Conservation (phyloP, 2,888 invertebrate species). For the Zygaena filipendulae region DNA sequence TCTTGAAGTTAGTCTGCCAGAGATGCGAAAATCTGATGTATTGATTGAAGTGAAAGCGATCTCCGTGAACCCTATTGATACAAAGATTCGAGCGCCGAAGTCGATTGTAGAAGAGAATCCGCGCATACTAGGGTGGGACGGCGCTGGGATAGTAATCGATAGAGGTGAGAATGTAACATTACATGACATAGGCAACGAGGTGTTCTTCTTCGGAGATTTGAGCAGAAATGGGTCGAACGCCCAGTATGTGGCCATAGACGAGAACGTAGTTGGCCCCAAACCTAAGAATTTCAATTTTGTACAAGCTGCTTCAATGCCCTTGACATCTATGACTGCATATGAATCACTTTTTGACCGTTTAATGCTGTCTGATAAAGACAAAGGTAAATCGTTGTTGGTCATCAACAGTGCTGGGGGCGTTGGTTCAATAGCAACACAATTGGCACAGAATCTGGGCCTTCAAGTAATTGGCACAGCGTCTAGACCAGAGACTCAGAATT, state of each 20-base stretch:
- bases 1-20: conserved; percentile 39
- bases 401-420: conserved; percentile 57
- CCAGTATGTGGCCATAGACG: conserved; percentile 41
- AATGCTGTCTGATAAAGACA: conserved; percentile 40
- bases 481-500: conserved; percentile 35
- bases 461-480: conserved; percentile 54
- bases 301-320: conserved; percentile 53
- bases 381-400: conserved; percentile 40
- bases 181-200: conserved; percentile 46
- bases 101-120: conserved; percentile 32
- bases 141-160: conserved; percentile 41
- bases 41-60: conserved; percentile 50
- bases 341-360: conserved; percentile 45
- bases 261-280: conserved; percentile 38
- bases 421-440: conserved; percentile 46
- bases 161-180: conserved; percentile 32
- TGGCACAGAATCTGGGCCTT: conserved; percentile 41
- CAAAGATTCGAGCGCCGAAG: conserved; percentile 46
- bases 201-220: conserved; percentile 44
- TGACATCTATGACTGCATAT: conserved; percentile 43
- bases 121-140: conserved; percentile 50
- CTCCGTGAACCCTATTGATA: conserved; percentile 50
- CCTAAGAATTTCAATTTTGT: conserved; percentile 46
- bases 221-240: conserved; percentile 45
- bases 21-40: conserved; percentile 31